A percentile compares a stretch with the other conserved stretches of the same genome.
phyloP scores from a whole-genome alignment of 2,113 vertebrate species.

The Verasper variegatus region DNA sequence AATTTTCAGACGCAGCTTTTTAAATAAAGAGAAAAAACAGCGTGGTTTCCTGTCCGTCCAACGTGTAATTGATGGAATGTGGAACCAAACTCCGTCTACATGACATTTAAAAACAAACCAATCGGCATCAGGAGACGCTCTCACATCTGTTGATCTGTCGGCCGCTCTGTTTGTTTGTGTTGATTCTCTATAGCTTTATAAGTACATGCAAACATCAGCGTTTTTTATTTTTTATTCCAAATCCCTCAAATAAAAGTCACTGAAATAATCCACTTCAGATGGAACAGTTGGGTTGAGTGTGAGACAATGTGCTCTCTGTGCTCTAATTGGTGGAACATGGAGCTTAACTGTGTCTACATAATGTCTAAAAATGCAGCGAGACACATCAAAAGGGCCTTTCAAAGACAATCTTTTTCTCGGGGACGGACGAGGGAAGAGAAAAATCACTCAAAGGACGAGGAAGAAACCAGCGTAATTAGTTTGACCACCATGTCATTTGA shows the following conservation, averaged over 20 bases:
- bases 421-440: conserved; percentile 9
- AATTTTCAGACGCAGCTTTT: conserved; percentile 16
- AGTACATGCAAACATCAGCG: conserved; percentile 19
- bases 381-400: conserved; percentile 70
- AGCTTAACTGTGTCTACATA: conserved; percentile 61
- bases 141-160: background rate
- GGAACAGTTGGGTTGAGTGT: conserved; percentile 34
- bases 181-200: conserved; percentile 25
- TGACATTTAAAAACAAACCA: conserved; percentile 30
- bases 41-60: conserved; percentile 40
- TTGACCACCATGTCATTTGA: conserved; percentile 68
- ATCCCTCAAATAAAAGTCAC: conserved; percentile 49
- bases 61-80: conserved; percentile 44
- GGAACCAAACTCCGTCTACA: conserved; percentile 14
- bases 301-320: conserved; percentile 73
- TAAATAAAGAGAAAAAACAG: conserved; percentile 1
- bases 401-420: conserved; percentile 56
- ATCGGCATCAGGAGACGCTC: background rate
- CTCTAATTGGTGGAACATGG: conserved; percentile 70
- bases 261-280: conserved; percentile 69
- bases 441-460: conserved; percentile 45
- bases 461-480: conserved; percentile 62
- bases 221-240: conserved; percentile 28
- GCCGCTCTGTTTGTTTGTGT: conserved; percentile 10
- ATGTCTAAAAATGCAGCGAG: conserved; percentile 58